Base-by-base conservation (phyloP, 2,113 vertebrate species). In the Rhabdomys dilectus region DNA sequence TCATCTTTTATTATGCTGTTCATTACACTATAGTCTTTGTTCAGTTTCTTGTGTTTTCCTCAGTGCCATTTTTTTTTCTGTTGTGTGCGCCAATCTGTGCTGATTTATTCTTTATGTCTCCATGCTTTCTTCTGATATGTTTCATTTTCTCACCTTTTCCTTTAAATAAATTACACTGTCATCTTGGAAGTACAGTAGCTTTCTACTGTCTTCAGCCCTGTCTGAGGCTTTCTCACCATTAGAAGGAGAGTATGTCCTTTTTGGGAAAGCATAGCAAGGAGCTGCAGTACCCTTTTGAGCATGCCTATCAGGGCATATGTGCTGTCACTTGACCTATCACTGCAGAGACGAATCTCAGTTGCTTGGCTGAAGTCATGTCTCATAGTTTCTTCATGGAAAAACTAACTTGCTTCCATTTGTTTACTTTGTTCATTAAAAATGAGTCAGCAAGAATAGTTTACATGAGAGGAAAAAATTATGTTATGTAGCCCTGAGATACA, bases 231-330 rank as follows among this genome's bases (percentile, higher is more conserved):
- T 78, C 34, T 88, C 42, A 5, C 29, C 2, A 60, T 72, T 56
- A 4, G 3, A 75, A 36, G n/a, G 9, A 19, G 16, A 56, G 39
- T 19, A 1, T 34, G 0, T 58, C 3, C 45, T 34, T 58, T 24
- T 21, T 1, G 1, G 26, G 56, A 29, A 9, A 85, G 29, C 26
- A 19, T 7, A 2, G 15, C 4, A 2, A 22, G 31, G 80, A 88
- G 34, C 1, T 10, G 34, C 53, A 68, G 19, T 42, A 0, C 7
- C 31, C 11, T 5, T 70, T 22, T 68, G 26, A 58, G 26, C n/a
- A 0, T 8, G 1, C 15, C 19, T 29, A 1, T 78, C 36, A 26
- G 39, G 42, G 6, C 19, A 75, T 10, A 0, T n/a, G 8, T 78
- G 34, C 4, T 9, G 56, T 34, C 48, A n/a, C 0, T 42, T 39